Evolutionary conservation across 2,113 vertebrate genomes (phyloP).

Genomic region (Mellivora capensis): DNA sequence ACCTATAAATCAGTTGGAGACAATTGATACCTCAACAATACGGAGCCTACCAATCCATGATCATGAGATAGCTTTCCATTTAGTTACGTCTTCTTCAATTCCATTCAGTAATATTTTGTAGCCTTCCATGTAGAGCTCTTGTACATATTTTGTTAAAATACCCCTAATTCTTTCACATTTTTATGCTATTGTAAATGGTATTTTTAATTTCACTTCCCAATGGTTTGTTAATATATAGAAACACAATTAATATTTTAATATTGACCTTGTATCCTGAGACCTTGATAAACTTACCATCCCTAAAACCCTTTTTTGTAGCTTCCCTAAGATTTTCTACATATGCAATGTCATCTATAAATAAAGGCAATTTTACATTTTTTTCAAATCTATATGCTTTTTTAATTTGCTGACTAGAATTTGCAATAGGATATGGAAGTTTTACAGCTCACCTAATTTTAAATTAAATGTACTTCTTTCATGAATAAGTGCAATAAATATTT

Average conservation of each 20-base stretch:
- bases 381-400: constrained; percentile 32
- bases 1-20: background rate
- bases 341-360: constrained; percentile 52
- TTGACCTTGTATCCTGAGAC: constrained; percentile 40
- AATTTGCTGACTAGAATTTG: background rate
- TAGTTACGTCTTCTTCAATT: constrained; percentile 25
- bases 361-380: constrained; percentile 52
- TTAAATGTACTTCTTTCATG: constrained; percentile 30
- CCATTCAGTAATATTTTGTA: constrained; percentile 27
- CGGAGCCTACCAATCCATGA: background rate
- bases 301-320: constrained; percentile 12
- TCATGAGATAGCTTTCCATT: background rate
- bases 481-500: background rate
- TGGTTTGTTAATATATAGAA: constrained; percentile 41
- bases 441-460: background rate
- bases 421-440: background rate
- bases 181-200: constrained; percentile 42
- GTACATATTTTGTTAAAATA: constrained; percentile 38
- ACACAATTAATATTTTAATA: constrained; percentile 37
- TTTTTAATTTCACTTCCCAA: constrained; percentile 47
- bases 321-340: constrained; percentile 44
- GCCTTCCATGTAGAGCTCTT: background rate
- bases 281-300: constrained; percentile 30
- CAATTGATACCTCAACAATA: background rate
- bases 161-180: constrained; percentile 40